phyloP scores from a whole-genome alignment of 2,797 vertebrate species.

The Acrossocheilus fasciatus region DNA sequence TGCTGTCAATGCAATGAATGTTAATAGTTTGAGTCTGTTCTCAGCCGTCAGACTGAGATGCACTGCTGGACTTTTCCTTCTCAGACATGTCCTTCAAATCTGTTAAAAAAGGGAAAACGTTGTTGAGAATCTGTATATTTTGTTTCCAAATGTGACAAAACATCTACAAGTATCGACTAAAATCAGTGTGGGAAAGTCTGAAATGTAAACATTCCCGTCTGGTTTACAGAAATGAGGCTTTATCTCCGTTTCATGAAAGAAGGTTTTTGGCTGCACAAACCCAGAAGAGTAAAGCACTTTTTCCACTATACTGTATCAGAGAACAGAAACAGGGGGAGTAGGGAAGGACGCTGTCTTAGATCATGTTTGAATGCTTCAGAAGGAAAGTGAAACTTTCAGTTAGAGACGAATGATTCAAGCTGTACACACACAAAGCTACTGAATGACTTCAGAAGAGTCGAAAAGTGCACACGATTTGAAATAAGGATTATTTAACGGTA shows the following conservation, averaged over 20 bases:
- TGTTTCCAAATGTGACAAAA: constrained; percentile 37
- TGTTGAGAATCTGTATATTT: neutral
- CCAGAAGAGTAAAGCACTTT: neutral
- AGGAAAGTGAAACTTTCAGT: neutral
- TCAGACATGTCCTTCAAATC: constrained; percentile 66
- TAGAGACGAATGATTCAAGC: neutral
- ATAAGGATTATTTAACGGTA: neutral
- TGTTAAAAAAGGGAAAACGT: constrained; percentile 41
- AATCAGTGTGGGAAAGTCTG: neutral
- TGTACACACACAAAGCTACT: neutral
- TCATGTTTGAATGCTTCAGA: neutral
- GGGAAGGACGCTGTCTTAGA: accelerated
- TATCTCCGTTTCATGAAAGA: neutral
- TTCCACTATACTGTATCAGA: too few relatives aligned
- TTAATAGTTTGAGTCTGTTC: neutral
- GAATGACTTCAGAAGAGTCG: neutral
- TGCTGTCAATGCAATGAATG: neutral
- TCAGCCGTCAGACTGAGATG: constrained; percentile 1
- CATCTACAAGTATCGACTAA: neutral
- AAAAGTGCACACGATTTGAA: neutral
- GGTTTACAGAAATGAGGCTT: neutral
- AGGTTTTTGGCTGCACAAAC: neutral
- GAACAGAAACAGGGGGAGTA: neutral
- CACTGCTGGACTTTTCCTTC: constrained; percentile 45
- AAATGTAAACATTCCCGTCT: neutral